Evolutionary conservation across 2,113 vertebrate species (phyloP), one percentile per base, ranked within the genome.

Genomic region (Excalfactoria chinensis): DNA sequence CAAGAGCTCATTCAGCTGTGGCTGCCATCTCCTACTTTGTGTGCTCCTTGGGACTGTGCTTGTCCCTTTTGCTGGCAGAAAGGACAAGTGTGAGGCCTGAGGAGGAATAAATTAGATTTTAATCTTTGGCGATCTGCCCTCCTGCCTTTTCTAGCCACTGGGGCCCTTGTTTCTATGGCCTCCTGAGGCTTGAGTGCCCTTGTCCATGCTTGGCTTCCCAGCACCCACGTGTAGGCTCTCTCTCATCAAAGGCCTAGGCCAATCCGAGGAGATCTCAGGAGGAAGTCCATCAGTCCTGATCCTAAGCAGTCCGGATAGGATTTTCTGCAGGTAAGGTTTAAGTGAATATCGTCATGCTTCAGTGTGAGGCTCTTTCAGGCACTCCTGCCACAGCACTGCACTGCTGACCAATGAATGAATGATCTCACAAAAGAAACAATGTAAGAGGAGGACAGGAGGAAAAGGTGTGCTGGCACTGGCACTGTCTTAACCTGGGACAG

Each of bases 101-200:
- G 79, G 43, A 91, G 69, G 49, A 63, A 81, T 73, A 92, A 94
- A 95, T 91, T 89, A 89, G 70, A 44, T 23, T 85, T 89, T 76
- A 85, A 70, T 67, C 77, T 95, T 91, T 90, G 85, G 77, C 40
- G 49, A 63, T 14, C 37, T 86, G 43, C 68, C 67, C 62, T 83
- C 4, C 2, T 86, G 80, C 67, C 34, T 91, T 82, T 92, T 86
- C 32, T 91, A 86, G 23, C 44, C 55, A 49, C 73, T 72, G 84
- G 41, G 51, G 19, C 37, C 60, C 37, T 63, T 3, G 2, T 40
- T 63, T 40, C 25, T 40, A 63, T 40, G 25, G 25, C 25, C 37
- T 91, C 34, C 68, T 63, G 82, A 69, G 12, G 23, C 32, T 40
- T 56, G 22, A 3, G 15, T 74, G 46, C 49, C 73, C 85, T 60